Conservation (phyloP, 2,113 vertebrate genomes). For the Chlorodrepanis virens region DNA sequence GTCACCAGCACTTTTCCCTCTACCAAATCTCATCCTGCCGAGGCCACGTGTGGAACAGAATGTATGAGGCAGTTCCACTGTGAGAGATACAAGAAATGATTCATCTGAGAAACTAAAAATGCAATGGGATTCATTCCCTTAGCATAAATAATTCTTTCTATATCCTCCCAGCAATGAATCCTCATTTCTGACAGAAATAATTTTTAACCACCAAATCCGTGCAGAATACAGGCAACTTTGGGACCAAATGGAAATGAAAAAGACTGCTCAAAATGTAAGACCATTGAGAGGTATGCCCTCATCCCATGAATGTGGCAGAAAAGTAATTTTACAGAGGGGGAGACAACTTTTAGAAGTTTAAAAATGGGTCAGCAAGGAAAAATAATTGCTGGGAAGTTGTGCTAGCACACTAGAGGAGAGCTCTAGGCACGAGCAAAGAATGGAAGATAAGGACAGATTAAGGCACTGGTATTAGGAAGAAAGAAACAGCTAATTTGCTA, state of each 20-base stretch:
- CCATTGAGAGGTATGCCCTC: constrained; percentile 24
- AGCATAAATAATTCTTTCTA: constrained; percentile 68
- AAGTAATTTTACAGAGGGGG: background rate
- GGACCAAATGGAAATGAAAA: constrained; percentile 28
- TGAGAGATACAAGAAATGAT: constrained; percentile 3
- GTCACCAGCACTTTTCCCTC: background rate
- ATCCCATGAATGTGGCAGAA: background rate
- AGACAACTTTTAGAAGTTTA: constrained; percentile 3
- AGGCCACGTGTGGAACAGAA: constrained; percentile 3
- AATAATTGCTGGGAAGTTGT: constrained; percentile 4
- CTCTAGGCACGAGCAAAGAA: background rate
- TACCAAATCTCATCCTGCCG: background rate
- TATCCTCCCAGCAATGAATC: constrained; percentile 48
- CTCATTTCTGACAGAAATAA: constrained; percentile 18
- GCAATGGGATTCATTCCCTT: constrained; percentile 46
- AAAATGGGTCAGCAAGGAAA: constrained; percentile 45
- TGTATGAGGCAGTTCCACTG: background rate
- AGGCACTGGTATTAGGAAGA: background rate
- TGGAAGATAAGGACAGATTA: background rate
- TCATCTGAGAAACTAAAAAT: constrained; percentile 58
- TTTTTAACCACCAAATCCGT: constrained; percentile 5
- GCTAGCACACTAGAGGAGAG: background rate
- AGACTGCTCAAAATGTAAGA: background rate
- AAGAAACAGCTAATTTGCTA: background rate
- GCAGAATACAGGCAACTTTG: constrained; percentile 35